Percentiles rank a stretch among this genome's conserved stretches.
phyloP scores from a whole-genome alignment of 2,888 invertebrate species.

The Mesorhabditis spiculigera region DNA sequence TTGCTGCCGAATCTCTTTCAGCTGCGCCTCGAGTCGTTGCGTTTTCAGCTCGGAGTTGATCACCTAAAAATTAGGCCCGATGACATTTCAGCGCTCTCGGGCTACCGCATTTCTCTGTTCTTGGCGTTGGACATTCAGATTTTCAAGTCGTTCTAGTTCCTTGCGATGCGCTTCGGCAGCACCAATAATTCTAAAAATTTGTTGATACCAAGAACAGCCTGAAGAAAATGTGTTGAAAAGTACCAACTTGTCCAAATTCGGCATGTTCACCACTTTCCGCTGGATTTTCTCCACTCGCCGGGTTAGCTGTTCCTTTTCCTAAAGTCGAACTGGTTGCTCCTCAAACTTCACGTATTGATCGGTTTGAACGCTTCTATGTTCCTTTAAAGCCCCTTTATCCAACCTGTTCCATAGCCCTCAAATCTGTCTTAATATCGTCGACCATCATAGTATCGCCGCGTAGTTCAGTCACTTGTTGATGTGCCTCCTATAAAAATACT shows the following conservation, averaged over 20 bases:
- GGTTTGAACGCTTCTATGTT: background rate
- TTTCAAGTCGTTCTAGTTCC: slow-evolving; percentile 68
- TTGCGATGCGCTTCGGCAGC: slow-evolving; percentile 65
- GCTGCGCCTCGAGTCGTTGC: slow-evolving; percentile 67
- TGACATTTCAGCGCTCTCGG: background rate
- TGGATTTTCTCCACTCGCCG: slow-evolving; percentile 67
- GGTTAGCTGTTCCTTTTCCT: slow-evolving; percentile 75
- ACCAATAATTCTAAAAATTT: slow-evolving; percentile 59
- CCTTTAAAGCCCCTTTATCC: background rate
- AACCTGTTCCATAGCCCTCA: slow-evolving; percentile 63
- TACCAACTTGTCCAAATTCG: slow-evolving; percentile 48
- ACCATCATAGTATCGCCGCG: slow-evolving; percentile 68
- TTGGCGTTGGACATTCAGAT: slow-evolving; percentile 64
- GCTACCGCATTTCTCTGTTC: slow-evolving; percentile 27
- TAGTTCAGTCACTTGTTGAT: slow-evolving; percentile 34
- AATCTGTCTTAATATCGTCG: slow-evolving; percentile 77
- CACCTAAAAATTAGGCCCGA: slow-evolving; percentile 26
- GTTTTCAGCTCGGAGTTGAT: slow-evolving; percentile 27
- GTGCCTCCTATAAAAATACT: slow-evolving; percentile 30
- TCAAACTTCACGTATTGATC: too few species aligned
- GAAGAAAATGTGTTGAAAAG: background rate
- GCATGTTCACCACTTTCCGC: slow-evolving; percentile 34
- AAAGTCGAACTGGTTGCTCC: too few species aligned
- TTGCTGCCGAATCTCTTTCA: slow-evolving; percentile 67
- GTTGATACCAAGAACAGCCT: background rate